Conservation (phyloP, 2,113 vertebrate genomes). For the Cebus imitator region DNA sequence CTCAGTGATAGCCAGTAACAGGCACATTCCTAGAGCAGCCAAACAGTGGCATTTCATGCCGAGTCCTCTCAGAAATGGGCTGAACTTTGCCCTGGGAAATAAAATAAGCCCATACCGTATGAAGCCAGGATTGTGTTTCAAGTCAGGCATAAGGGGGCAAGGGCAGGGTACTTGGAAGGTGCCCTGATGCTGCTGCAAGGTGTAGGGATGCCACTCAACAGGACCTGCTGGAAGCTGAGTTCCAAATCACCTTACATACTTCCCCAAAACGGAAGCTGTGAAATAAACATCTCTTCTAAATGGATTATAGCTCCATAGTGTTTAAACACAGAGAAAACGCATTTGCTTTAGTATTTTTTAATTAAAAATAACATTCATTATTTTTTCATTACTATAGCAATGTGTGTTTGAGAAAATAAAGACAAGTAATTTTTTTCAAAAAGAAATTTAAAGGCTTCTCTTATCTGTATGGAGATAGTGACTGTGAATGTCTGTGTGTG, state of each 20-base stretch:
- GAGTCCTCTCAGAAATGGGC: neutral
- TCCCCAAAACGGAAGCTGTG: accelerated
- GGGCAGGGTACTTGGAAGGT: neutral
- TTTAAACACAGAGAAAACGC: neutral
- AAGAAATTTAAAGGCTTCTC: neutral
- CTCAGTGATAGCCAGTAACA: neutral
- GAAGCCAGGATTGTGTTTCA: neutral
- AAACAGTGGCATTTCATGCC: neutral
- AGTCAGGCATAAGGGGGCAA: accelerated
- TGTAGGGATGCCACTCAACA: accelerated
- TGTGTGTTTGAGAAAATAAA: neutral
- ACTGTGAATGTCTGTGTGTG: accelerated
- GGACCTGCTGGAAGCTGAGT: accelerated
- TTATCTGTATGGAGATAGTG: neutral
- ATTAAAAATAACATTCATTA: neutral
- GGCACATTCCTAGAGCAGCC: accelerated
- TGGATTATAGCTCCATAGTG: accelerated
- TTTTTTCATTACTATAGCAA: neutral
- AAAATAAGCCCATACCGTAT: accelerated
- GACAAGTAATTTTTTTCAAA: neutral
- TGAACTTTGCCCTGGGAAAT: neutral
- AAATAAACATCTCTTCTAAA: neutral
- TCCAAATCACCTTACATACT: no score
- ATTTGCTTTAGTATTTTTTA: neutral
- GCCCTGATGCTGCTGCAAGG: no score